phyloP scores from a whole-genome alignment of 2,113 vertebrate species.

The Willisornis vidua region DNA sequence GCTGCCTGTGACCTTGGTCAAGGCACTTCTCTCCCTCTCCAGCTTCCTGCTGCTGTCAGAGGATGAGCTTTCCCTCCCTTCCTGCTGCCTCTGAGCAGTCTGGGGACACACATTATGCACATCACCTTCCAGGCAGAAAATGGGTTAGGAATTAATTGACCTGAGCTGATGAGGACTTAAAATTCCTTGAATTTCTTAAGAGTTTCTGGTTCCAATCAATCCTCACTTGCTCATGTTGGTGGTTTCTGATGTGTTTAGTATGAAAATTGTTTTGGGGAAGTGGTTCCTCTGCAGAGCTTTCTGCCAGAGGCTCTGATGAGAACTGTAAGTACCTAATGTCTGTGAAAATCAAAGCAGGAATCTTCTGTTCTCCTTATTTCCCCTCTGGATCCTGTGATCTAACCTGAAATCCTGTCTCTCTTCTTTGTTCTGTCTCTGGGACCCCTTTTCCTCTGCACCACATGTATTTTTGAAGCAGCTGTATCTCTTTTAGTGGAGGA shows the following conservation, averaged over 20 bases:
- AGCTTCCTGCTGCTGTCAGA: neutral
- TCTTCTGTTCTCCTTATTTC: neutral
- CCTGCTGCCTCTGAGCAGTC: neutral
- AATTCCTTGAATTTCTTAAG: neutral
- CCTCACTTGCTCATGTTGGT: neutral
- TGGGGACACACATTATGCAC: neutral
- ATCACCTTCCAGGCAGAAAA: neutral
- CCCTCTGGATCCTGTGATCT: neutral
- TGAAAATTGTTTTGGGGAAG: neutral
- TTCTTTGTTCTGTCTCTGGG: neutral
- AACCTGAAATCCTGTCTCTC: neutral
- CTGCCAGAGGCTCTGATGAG: neutral
- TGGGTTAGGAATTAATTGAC: neutral
- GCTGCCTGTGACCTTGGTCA: neutral
- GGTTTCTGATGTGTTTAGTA: neutral
- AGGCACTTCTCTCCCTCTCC: neutral
- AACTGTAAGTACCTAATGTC: neutral
- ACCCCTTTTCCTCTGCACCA: neutral
- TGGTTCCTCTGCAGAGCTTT: neutral
- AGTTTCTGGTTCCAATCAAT: neutral
- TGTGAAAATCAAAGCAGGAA: neutral
- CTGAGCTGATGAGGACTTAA: neutral
- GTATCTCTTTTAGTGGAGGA: neutral
- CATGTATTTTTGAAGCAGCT: neutral
- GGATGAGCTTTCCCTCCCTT: neutral